Evolutionary conservation across 2,888 invertebrate species (phyloP), one percentile per base, ranked within the genome.

Genomic region (Trissolcus brochymenae): DNA sequence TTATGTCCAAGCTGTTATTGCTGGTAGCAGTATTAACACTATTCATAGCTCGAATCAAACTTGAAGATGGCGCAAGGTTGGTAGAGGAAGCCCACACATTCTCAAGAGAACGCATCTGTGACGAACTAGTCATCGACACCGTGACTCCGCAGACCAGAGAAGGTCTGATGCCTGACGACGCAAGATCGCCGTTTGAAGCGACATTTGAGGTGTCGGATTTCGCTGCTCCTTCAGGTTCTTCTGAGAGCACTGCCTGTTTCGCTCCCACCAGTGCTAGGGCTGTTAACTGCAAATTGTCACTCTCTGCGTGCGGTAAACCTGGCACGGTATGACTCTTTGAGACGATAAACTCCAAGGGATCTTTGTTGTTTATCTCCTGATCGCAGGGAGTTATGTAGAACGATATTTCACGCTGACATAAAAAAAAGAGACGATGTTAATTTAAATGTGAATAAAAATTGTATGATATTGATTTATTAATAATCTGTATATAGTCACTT

Each of bases 11-110:
- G 71, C 87, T 85, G 80, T 89, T 87, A 82, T 64, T 72, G 21
- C 88, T 89, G 61, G 88, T 84, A 49, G 88, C 94, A 88, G 93
- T 93, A 84, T 94, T 94, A 71, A 94, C 93, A 85, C 94, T 94
- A 86, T 95, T 95, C 92, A 95, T 93, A 13, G 94, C 93, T 82
- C 94, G 93, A 7, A 95, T 93, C 67, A 92, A 84, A 13, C 89
- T 88, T 4, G 88, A 88, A 3, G 89, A 87, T 14, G 86, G 84
- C 1, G 87, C 87, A 46, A 88, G 67, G 72, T 88, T 87, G 6
- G 87, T 84, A 7, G 87, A 84, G 1, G 87, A 79, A 7, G 88
- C 86, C 89, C 89, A 89, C 14, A 89, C 89, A 61, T 88, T 88
- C 72, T 88, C 89, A 54, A 88, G 81, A 50, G 85, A 87, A 66